Evolutionary conservation across 2,113 vertebrate species (phyloP).

Genomic region (Heloderma charlesbogerti): DNA sequence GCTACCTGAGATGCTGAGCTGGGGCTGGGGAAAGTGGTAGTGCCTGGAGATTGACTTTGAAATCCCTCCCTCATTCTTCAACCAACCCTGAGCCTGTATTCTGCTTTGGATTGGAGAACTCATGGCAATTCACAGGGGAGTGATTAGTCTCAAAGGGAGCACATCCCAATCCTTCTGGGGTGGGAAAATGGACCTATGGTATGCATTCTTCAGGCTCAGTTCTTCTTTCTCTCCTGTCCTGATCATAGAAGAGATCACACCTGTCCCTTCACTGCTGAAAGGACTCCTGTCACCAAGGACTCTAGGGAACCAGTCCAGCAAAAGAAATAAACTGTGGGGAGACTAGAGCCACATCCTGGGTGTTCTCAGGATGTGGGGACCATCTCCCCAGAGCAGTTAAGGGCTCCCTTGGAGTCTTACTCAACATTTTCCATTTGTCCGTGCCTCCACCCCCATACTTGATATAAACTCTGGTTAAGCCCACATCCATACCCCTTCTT

Average conservation of each 20-base stretch:
- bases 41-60: no score
- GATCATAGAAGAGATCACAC: background rate
- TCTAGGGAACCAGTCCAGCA: background rate
- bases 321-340: background rate
- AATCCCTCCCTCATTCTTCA: no score
- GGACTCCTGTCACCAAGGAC: background rate
- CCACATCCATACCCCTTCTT: background rate
- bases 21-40: no score
- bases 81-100: no score
- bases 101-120: no score
- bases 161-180: background rate
- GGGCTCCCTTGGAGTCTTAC: background rate
- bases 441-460: background rate
- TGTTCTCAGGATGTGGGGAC: background rate
- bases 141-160: no score
- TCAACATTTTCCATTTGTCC: background rate
- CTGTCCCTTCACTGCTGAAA: background rate
- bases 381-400: background rate
- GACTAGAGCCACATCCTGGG: background rate
- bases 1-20: no score
- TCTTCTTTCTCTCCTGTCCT: background rate
- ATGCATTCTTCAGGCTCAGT: background rate
- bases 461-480: background rate
- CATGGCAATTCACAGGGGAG: background rate
- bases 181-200: background rate